phyloP scores from a whole-genome alignment of 2,113 vertebrate species.

The Scytalopus superciliaris region DNA sequence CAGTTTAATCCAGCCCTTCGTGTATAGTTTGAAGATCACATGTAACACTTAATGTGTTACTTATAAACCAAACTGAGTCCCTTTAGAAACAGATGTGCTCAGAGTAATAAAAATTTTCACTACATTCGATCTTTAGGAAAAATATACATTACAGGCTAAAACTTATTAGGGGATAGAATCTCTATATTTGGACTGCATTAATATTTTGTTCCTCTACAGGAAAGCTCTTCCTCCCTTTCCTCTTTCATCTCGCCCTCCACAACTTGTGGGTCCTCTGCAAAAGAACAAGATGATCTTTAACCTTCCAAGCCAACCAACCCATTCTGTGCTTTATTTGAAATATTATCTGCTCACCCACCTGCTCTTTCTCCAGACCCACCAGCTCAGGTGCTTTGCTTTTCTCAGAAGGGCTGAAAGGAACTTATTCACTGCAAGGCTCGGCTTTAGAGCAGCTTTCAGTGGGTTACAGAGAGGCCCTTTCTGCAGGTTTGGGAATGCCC shows the following conservation, averaged over 20 bases:
- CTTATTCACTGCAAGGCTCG: background rate
- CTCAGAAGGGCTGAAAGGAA: background rate
- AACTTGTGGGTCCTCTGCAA: background rate
- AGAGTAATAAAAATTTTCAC: background rate
- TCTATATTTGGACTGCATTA: constrained; percentile 18
- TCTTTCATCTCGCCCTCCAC: background rate
- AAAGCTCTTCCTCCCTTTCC: background rate
- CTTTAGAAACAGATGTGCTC: background rate
- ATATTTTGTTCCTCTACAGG: background rate
- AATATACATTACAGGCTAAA: background rate
- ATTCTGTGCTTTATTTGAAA: background rate
- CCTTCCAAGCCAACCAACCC: background rate
- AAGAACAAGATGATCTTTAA: background rate
- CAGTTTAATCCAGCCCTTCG: background rate
- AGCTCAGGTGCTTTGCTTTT: background rate
- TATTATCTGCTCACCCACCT: background rate
- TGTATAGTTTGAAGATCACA: background rate
- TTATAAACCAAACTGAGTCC: background rate
- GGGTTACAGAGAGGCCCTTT: background rate
- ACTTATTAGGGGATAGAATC: background rate
- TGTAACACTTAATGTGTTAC: background rate
- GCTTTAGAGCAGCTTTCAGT: background rate
- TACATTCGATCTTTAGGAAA: constrained; percentile 8
- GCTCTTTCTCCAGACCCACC: background rate
- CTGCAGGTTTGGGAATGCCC: background rate